These are phyloP conservation scores for Pseudonaja textilis DNA, from an alignment of 2,113 vertebrate species.

Conservation along the genomic window DNA sequence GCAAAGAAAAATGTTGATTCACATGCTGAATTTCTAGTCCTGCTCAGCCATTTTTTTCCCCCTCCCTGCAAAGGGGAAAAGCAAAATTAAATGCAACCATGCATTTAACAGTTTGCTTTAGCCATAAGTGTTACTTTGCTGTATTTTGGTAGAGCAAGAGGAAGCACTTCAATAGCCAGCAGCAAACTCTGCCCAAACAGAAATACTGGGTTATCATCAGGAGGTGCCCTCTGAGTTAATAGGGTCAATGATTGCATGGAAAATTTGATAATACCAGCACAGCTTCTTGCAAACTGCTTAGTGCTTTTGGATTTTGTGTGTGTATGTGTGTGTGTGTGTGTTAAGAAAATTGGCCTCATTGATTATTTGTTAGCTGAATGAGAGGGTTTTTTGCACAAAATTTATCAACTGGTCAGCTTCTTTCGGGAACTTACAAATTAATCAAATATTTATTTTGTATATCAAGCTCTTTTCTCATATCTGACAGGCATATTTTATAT, in stretches of 20 bases:
- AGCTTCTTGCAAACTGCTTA: conserved; percentile 15
- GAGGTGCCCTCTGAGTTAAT: conserved; percentile 19
- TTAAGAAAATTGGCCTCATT: conserved; percentile 8
- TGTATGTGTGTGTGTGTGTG: no score
- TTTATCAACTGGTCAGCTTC: not conserved
- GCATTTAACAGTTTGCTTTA: not conserved
- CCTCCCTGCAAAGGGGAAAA: not conserved
- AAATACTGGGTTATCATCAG: not conserved
- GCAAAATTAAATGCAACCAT: not conserved
- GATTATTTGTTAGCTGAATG: conserved; percentile 14
- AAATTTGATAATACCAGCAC: not conserved
- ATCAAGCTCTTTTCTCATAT: not conserved
- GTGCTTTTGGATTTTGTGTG: not conserved
- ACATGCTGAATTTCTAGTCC: not conserved
- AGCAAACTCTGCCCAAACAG: conserved; percentile 4
- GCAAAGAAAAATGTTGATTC: not conserved
- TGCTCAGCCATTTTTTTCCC: not conserved
- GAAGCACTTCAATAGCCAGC: not conserved
- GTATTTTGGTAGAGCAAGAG: not conserved
- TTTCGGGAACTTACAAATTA: not conserved
- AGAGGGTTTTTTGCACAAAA: conserved; percentile 8
- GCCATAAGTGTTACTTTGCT: not conserved
- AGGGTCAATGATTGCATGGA: not conserved
- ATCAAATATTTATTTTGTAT: not conserved
- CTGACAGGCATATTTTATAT: not conserved